Evolutionary conservation across 2,113 vertebrate species (phyloP).

Genomic region (Catharus minimus): DNA sequence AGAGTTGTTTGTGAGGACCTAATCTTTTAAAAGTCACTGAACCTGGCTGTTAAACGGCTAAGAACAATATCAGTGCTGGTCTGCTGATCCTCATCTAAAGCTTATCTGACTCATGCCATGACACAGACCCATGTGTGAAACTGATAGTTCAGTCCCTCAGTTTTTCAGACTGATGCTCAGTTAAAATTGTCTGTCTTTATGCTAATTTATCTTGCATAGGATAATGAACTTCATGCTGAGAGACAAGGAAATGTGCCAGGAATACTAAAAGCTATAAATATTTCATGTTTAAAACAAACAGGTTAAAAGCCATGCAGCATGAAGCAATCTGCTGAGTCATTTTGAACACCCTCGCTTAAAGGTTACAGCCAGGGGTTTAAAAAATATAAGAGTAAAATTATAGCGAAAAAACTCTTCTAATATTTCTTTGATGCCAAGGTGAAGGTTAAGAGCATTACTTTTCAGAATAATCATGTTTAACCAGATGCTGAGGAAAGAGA

Average conservation of each 20-base stretch:
- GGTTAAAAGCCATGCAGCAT: not conserved
- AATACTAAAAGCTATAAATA: constrained; percentile 12
- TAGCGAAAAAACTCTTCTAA: not conserved
- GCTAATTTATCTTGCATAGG: constrained; percentile 2
- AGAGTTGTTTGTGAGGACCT: not conserved
- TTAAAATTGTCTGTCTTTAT: not conserved
- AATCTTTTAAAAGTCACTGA: not conserved
- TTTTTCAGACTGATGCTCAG: not conserved
- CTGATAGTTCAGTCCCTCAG: not conserved
- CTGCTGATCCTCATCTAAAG: not conserved
- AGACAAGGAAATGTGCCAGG: constrained; percentile 9
- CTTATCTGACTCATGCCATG: not conserved
- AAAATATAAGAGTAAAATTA: not conserved
- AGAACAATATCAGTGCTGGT: not conserved
- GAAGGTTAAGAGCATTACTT: not conserved
- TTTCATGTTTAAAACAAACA: constrained; percentile 29
- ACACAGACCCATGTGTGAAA: not conserved
- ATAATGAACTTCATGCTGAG: constrained; percentile 20
- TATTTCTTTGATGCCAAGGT: not conserved
- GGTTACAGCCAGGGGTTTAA: not conserved
- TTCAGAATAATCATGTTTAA: not conserved
- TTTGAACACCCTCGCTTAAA: not conserved
- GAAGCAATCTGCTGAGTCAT: not conserved
- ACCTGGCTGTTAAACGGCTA: not conserved
- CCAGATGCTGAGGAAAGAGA: not conserved